Percentiles rank a stretch among this genome's conserved stretches.
These are phyloP conservation scores for Protobothrops flavoviridis DNA, from an alignment of 2,113 vertebrate species.

Conservation along the genomic window DNA sequence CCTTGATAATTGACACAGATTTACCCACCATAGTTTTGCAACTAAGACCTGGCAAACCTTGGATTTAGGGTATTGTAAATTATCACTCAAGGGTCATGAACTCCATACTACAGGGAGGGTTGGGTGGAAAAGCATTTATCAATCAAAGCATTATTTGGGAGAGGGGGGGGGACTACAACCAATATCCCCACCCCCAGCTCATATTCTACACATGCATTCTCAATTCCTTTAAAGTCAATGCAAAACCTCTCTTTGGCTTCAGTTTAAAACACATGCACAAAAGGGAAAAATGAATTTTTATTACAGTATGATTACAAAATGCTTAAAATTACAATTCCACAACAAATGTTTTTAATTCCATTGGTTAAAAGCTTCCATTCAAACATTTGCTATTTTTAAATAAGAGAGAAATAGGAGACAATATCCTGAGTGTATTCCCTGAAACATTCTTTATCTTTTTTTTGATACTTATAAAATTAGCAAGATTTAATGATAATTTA, in stretches of 20 bases:
- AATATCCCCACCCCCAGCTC: constrained; percentile 65
- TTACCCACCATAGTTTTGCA: constrained; percentile 77
- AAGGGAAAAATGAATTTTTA: constrained; percentile 69
- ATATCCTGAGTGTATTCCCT: background rate
- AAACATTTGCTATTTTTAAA: background rate
- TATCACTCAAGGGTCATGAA: constrained; percentile 86
- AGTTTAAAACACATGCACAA: background rate
- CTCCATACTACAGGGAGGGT: constrained; percentile 59
- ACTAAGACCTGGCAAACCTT: constrained; percentile 76
- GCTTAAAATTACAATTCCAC: background rate
- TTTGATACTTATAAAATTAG: background rate
- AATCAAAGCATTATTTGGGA: constrained; percentile 70
- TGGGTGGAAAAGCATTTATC: constrained; percentile 69
- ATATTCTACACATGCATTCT: constrained; percentile 48
- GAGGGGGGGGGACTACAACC: constrained; percentile 73
- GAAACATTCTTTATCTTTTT: background rate
- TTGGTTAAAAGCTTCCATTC: background rate
- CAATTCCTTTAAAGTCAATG: constrained; percentile 37
- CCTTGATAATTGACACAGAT: constrained; percentile 82
- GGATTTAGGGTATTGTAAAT: constrained; percentile 73
- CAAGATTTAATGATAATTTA: background rate
- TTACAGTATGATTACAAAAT: constrained; percentile 64
- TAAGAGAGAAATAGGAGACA: background rate
- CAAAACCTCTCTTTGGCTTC: background rate
- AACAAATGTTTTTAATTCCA: constrained; percentile 8